phyloP scores from a whole-genome alignment of 2,113 vertebrate species.

The Oreotrochilus melanogaster region DNA sequence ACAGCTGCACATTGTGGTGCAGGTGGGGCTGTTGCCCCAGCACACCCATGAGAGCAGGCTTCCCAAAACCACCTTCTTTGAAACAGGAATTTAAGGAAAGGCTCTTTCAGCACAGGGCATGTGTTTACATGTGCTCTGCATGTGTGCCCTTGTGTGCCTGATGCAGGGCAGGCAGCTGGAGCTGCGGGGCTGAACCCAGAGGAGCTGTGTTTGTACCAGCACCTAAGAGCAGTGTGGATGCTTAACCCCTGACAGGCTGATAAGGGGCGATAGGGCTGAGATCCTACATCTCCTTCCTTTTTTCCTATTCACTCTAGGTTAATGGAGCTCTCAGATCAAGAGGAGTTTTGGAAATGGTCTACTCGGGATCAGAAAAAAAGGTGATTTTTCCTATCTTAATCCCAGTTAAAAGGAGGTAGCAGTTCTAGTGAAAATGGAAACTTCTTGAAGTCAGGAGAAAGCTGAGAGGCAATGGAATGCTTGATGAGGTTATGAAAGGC shows the following conservation, averaged over 20 bases:
- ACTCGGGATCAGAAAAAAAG: neutral
- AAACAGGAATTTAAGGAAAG: neutral
- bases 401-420: neutral
- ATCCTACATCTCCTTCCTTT: neutral
- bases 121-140: neutral
- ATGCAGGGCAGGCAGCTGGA: neutral
- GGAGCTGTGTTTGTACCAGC: neutral
- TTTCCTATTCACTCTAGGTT: neutral
- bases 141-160: neutral
- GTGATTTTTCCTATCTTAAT: neutral
- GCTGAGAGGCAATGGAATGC: neutral
- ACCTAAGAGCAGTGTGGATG: neutral
- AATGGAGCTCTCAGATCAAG: neutral
- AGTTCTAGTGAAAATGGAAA: neutral
- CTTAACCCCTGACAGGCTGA: neutral
- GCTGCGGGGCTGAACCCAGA: neutral
- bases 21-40: too few species aligned
- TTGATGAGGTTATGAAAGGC: neutral
- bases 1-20: neutral
- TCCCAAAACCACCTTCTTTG: neutral
- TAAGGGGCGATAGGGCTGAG: neutral
- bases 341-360: neutral
- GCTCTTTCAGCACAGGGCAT: rapidly evolving
- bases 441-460: neutral
- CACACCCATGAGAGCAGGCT: too few species aligned